phyloP scores from a whole-genome alignment of 2,797 vertebrate species.

The Muscicapa comitata region DNA sequence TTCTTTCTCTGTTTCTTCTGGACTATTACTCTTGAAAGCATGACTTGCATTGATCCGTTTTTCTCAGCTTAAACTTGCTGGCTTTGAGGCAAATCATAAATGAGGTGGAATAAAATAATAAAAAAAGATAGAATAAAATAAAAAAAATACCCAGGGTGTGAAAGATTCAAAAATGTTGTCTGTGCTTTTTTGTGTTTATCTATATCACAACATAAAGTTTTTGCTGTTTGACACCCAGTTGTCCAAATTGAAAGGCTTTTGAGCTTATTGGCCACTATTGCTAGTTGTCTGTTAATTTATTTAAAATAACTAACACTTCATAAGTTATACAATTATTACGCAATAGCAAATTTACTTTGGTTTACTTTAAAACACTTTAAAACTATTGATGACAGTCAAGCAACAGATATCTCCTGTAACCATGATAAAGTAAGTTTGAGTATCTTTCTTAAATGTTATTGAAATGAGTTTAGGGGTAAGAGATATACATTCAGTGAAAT shows the following conservation, averaged over 20 bases:
- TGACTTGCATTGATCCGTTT: neutral
- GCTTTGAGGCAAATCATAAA: neutral
- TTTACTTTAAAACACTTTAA: neutral
- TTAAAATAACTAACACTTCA: neutral
- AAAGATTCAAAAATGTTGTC: neutral
- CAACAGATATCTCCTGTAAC: neutral
- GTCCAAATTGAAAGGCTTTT: neutral
- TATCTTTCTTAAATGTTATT: neutral
- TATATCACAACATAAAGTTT: fast-evolving
- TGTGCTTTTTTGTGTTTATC: neutral
- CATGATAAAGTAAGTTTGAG: neutral
- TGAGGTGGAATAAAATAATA: neutral
- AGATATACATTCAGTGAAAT: neutral
- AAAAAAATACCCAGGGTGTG: neutral
- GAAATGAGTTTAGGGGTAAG: neutral
- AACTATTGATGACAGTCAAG: neutral
- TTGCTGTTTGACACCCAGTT: neutral
- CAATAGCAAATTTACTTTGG: neutral
- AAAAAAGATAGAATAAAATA: neutral
- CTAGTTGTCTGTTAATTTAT: neutral
- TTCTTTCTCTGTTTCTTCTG: neutral
- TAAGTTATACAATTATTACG: neutral
- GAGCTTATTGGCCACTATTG: neutral
- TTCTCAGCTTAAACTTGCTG: neutral
- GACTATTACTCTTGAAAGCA: neutral